A percentile compares a stretch with the other conserved stretches of the same genome.
phyloP scores from a whole-genome alignment of 2,113 vertebrate species.

The Electrona antarctica region DNA sequence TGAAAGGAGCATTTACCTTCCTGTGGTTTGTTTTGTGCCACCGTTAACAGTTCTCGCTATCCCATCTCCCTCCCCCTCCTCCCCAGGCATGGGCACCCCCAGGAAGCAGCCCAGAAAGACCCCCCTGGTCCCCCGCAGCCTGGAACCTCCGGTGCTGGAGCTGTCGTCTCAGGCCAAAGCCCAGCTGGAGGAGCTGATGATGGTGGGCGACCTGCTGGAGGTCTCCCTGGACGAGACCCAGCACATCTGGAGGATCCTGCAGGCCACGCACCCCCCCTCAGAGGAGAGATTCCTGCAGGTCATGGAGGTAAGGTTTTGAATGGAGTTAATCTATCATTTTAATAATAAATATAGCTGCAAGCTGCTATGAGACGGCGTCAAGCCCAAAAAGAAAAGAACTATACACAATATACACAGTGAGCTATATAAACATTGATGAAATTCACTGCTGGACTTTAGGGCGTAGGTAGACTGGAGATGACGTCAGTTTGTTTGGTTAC shows the following conservation, averaged over 20 bases:
- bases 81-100: conserved; percentile 85
- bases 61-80: neutral
- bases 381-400: no score
- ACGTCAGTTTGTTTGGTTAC: no score
- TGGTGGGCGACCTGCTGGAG: conserved; percentile 96
- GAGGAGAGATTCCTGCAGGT: conserved; percentile 96
- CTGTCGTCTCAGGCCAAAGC: conserved; percentile 90
- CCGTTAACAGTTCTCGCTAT: neutral
- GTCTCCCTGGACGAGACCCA: conserved; percentile 98
- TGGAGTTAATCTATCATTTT: no score
- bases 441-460: no score
- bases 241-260: conserved; percentile 98
- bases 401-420: no score
- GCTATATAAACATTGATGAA: no score
- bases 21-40: neutral
- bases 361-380: no score
- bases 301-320: conserved; percentile 85
- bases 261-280: conserved; percentile 95
- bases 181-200: conserved; percentile 96
- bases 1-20: neutral
- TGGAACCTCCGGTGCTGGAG: conserved; percentile 95
- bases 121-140: conserved; percentile 92
- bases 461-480: no score
- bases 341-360: no score
- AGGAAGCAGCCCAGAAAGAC: conserved; percentile 97